Conservation (phyloP, 2,113 vertebrate species). For the Tupaia chinensis region DNA sequence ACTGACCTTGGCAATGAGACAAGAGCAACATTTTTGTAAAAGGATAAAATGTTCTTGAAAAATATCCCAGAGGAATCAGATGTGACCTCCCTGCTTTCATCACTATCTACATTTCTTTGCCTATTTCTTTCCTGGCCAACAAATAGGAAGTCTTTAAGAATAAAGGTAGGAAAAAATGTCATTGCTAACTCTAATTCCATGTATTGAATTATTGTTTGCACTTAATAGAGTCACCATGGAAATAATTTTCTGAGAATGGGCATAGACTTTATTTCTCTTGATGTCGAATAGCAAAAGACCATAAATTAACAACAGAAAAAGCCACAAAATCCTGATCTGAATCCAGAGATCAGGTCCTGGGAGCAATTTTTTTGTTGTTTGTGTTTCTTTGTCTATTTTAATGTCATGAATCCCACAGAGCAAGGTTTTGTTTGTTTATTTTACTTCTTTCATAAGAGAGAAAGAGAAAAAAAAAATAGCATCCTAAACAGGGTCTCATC, state of each 20-base stretch:
- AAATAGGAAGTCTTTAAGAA: constrained; percentile 27
- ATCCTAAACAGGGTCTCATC: too few relatives aligned
- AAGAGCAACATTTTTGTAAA: constrained; percentile 62
- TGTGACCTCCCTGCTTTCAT: constrained; percentile 25
- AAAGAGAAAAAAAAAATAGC: too few relatives aligned
- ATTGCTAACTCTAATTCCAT: not conserved
- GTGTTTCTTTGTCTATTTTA: not conserved
- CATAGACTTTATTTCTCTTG: not conserved
- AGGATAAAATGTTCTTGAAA: constrained; percentile 73
- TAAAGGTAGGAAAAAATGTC: constrained; percentile 40
- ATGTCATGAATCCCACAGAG: not conserved
- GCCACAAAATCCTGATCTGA: not conserved
- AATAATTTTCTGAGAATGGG: not conserved
- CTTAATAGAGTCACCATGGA: constrained; percentile 15
- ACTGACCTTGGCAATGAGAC: constrained; percentile 54
- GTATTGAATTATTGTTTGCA: constrained; percentile 8
- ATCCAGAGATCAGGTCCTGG: not conserved
- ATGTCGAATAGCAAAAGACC: not conserved
- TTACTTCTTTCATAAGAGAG: too few relatives aligned
- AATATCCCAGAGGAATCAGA: constrained; percentile 55
- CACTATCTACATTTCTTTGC: not conserved
- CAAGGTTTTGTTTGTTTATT: too few relatives aligned
- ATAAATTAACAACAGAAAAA: constrained; percentile 13
- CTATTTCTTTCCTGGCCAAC: constrained; percentile 45
- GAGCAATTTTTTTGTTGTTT: not conserved